Conservation (phyloP, 1,140 invertebrate species). For the Penaeus vannamei region DNA sequence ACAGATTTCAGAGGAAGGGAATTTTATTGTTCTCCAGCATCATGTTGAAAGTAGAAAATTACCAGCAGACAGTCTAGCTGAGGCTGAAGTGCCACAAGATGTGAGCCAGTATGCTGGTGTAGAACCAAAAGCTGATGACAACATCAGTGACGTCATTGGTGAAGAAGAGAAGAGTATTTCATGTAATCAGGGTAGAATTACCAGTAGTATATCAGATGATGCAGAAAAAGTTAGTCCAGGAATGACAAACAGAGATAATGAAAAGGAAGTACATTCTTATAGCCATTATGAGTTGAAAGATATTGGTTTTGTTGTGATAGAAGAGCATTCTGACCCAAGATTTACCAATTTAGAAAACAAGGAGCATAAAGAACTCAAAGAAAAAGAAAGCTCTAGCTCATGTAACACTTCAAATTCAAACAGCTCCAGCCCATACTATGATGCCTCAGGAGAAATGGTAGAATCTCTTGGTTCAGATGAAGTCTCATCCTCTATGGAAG, state of each 20-base stretch:
- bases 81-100: no score
- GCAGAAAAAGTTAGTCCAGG: background rate
- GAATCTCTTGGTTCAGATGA: constrained; percentile 56
- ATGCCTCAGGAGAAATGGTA: constrained; percentile 60
- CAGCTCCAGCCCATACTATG: constrained; percentile 56
- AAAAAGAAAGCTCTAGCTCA: constrained; percentile 34
- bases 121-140: no score
- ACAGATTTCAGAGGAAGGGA: background rate
- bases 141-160: no score
- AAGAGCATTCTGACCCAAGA: background rate
- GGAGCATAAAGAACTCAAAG: constrained; percentile 16
- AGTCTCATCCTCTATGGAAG: constrained; percentile 63
- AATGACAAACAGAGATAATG: background rate
- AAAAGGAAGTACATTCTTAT: background rate
- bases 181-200: background rate
- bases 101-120: no score
- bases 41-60: no score
- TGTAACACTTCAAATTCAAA: constrained; percentile 47
- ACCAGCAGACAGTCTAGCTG: no score
- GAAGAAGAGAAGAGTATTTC: no score
- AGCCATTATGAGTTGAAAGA: constrained; percentile 48
- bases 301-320: constrained; percentile 38
- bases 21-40: no score
- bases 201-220: constrained; percentile 17
- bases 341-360: no score